phyloP scores from a whole-genome alignment of 2,797 vertebrate species.

The Pipistrellus pipistrellus region DNA sequence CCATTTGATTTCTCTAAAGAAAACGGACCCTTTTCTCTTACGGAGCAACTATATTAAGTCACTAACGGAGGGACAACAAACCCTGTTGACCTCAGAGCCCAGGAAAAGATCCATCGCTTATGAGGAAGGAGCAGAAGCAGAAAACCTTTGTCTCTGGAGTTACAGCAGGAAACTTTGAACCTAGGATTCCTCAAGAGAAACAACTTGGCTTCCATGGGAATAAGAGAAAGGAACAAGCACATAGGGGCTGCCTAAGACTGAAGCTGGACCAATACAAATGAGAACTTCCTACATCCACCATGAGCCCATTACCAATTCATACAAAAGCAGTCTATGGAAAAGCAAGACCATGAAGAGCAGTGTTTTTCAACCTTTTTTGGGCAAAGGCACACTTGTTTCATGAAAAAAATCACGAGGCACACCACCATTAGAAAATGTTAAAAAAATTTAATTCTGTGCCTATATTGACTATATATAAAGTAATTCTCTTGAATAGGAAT shows the following conservation, averaged over 20 bases:
- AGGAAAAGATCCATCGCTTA: slow-evolving; percentile 7
- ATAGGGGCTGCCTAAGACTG: neutral
- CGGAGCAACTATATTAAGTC: neutral
- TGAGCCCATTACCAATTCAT: neutral
- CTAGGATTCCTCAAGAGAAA: neutral
- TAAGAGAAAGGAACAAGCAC: neutral
- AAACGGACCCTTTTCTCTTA: neutral
- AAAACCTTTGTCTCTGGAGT: neutral
- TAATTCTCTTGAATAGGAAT: no score
- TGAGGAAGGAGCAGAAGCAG: neutral
- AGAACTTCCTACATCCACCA: neutral
- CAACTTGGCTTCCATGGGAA: neutral
- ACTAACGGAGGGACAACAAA: neutral
- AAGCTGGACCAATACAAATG: neutral
- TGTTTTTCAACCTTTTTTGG: no score
- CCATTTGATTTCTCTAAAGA: neutral
- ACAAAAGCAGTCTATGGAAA: neutral
- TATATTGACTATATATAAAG: no score
- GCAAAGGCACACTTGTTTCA: no score
- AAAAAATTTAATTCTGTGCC: no score
- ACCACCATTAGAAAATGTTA: no score
- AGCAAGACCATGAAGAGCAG: neutral
- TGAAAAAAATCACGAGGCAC: no score
- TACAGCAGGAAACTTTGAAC: neutral
- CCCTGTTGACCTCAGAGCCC: neutral